phyloP scores from a whole-genome alignment of 2,797 vertebrate genomes.

The Hirundo rustica region DNA sequence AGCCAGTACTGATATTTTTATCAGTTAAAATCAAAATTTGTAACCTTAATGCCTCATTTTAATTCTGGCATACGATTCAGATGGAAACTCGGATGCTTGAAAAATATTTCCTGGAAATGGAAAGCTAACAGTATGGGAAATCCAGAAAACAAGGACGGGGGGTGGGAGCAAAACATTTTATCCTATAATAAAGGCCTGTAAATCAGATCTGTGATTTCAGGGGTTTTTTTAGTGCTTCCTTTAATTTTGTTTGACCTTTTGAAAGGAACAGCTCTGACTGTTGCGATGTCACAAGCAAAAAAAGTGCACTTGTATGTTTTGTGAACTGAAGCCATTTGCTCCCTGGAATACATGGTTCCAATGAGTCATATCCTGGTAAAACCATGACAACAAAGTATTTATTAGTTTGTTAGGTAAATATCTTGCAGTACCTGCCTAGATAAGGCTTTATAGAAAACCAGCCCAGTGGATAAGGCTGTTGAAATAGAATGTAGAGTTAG shows the following conservation, averaged over 20 bases:
- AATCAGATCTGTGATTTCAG: not conserved
- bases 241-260: constrained; percentile 49
- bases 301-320: not conserved
- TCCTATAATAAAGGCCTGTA: not conserved
- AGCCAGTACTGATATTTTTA: not conserved
- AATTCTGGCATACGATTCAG: not conserved
- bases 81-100: not conserved
- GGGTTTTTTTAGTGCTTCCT: not conserved
- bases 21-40: not conserved
- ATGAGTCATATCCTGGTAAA: constrained; percentile 64
- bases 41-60: not conserved
- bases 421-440: constrained; percentile 18
- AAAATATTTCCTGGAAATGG: not conserved
- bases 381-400: constrained; percentile 42
- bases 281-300: not conserved
- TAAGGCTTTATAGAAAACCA: not conserved
- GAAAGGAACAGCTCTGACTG: not conserved
- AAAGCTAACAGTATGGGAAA: not conserved
- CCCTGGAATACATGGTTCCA: not conserved
- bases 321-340: constrained; percentile 16
- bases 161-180: not conserved
- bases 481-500: not conserved
- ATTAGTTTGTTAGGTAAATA: constrained; percentile 55
- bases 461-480: not conserved
- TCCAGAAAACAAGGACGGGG: not conserved